A percentile compares a stretch with the other conserved stretches of the same genome.
Conservation (phyloP, 1,140 invertebrate genomes). For the Bombus pyrosoma region DNA sequence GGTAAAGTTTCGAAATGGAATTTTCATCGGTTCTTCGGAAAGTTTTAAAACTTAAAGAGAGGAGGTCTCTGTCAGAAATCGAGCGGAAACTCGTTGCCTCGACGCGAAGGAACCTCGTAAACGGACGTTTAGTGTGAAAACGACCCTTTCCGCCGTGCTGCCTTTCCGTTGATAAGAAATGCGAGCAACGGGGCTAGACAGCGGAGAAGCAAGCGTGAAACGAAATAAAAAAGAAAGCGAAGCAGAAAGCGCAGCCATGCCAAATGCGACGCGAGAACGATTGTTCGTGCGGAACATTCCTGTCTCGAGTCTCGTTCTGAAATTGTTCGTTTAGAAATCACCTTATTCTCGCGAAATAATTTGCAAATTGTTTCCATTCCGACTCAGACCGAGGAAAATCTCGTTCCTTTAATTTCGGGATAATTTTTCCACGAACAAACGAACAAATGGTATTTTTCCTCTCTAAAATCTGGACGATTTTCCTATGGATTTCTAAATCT, state of each 20-base stretch:
- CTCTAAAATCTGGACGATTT: too few relatives aligned
- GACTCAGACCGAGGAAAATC: background rate
- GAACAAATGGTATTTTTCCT: too few relatives aligned
- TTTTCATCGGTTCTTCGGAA: background rate
- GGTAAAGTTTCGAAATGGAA: background rate
- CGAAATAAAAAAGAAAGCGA: slow-evolving; percentile 36
- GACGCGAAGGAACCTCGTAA: background rate
- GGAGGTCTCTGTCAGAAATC: background rate
- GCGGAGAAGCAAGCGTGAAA: slow-evolving; percentile 27
- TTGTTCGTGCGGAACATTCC: slow-evolving; percentile 25
- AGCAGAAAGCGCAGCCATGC: slow-evolving; percentile 55
- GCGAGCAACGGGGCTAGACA: slow-evolving; percentile 13
- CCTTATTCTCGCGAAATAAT: background rate
- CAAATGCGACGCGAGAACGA: slow-evolving; percentile 39
- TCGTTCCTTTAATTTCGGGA: background rate
- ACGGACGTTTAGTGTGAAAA: background rate
- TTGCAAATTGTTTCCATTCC: background rate
- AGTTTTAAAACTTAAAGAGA: background rate
- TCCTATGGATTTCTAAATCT: too few relatives aligned
- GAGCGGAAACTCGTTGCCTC: background rate
- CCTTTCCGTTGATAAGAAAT: slow-evolving; percentile 3
- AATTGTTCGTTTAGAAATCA: background rate
- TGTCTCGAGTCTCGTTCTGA: background rate
- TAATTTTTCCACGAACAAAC: background rate
- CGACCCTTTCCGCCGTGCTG: background rate